Evolutionary conservation across 2,797 vertebrate genomes (phyloP).

Genomic region (Myotis findleyi): DNA sequence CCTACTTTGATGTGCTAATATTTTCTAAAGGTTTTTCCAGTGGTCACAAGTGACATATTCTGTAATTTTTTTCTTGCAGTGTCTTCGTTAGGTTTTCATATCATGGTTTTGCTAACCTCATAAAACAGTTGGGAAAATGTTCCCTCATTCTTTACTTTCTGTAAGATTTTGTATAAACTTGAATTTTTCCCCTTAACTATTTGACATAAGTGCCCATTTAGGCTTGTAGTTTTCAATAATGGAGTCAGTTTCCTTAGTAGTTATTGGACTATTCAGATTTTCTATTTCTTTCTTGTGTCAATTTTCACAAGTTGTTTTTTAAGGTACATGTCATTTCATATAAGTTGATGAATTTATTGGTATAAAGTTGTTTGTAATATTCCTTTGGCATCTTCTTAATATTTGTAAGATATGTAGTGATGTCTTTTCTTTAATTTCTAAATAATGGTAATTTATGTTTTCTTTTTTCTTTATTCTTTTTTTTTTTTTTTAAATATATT

Average conservation of each 20-base stretch:
- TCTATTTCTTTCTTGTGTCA: background rate
- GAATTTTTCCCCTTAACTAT: background rate
- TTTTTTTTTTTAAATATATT: too few species aligned
- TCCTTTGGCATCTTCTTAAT: background rate
- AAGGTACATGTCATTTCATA: background rate
- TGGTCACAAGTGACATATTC: background rate
- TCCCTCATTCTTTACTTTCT: background rate
- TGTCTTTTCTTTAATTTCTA: background rate
- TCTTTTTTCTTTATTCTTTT: background rate
- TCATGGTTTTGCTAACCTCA: background rate
- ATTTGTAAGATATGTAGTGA: background rate
- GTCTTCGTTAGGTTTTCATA: background rate
- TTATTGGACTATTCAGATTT: background rate
- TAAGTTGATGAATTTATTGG: background rate
- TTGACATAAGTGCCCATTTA: background rate
- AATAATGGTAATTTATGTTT: background rate
- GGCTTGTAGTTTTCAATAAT: background rate
- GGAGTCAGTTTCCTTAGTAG: background rate
- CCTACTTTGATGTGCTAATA: background rate
- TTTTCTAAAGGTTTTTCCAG: background rate
- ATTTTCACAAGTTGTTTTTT: background rate
- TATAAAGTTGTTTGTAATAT: background rate
- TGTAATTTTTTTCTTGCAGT: background rate
- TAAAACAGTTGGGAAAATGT: background rate
- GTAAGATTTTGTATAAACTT: background rate